Conservation (phyloP, 2,113 vertebrate species). For the Ammodytes dubius region DNA sequence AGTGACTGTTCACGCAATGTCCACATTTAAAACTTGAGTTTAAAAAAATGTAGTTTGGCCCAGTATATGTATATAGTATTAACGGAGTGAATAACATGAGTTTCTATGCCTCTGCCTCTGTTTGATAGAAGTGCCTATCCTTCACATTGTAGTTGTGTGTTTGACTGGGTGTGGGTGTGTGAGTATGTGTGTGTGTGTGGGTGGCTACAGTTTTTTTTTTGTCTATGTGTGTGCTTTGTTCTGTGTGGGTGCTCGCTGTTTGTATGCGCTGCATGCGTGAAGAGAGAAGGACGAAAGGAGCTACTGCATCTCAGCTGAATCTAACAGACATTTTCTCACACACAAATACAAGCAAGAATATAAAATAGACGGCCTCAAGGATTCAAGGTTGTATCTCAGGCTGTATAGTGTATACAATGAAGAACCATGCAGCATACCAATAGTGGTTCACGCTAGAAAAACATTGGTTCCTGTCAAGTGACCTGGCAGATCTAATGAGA, state of each 20-base stretch:
- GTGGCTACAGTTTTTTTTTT: slow-evolving; percentile 14
- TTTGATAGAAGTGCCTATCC: not conserved
- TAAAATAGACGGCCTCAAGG: slow-evolving; percentile 35
- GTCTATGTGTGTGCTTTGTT: slow-evolving; percentile 31
- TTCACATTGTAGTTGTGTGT: slow-evolving; percentile 22
- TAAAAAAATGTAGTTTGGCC: not conserved
- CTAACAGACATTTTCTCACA: slow-evolving; percentile 44
- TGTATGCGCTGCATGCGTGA: slow-evolving; percentile 70
- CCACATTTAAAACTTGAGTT: not conserved
- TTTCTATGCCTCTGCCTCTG: not conserved
- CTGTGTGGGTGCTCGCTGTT: slow-evolving; percentile 64
- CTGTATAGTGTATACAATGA: slow-evolving; percentile 11
- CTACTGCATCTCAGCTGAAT: slow-evolving; percentile 65
- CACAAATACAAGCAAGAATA: slow-evolving; percentile 13
- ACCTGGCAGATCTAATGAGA: too few species aligned
- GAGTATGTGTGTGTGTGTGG: slow-evolving; percentile 9
- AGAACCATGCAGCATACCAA: not conserved
- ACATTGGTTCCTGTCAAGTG: too few species aligned
- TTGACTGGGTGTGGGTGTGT: slow-evolving; percentile 22
- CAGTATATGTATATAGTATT: not conserved
- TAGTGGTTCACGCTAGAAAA: too few species aligned
- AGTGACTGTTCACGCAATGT: not conserved
- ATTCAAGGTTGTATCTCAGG: slow-evolving; percentile 47
- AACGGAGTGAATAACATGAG: slow-evolving; percentile 7
- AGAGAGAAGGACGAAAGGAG: slow-evolving; percentile 67